phyloP scores from a whole-genome alignment of 2,797 vertebrate species.

The Apogon hyalosoma region DNA sequence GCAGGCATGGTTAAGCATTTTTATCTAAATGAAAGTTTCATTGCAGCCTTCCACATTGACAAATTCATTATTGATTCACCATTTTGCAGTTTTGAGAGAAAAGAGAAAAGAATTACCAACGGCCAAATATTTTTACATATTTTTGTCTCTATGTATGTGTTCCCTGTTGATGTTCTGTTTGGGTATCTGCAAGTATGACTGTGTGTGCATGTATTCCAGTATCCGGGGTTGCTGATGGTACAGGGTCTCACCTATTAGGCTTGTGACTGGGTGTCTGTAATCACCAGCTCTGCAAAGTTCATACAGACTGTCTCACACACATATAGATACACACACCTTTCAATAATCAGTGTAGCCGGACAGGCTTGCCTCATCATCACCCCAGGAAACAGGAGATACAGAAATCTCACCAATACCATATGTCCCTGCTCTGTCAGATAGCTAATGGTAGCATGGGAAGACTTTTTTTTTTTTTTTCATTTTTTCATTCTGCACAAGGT shows the following conservation, averaged over 20 bases:
- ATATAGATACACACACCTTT: conserved; percentile 22
- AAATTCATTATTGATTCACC: background rate
- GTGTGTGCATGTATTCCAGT: conserved; percentile 15
- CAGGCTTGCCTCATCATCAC: conserved; percentile 74
- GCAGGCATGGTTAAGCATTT: conserved; percentile 26
- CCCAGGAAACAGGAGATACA: conserved; percentile 62
- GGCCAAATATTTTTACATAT: background rate
- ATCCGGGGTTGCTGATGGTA: conserved; percentile 16
- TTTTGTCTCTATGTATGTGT: conserved; percentile 8
- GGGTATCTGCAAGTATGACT: background rate
- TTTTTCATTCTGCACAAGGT: conserved; percentile 46
- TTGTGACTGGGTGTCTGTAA: conserved; percentile 70
- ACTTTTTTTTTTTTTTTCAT: conserved; percentile 22
- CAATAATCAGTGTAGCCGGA: background rate
- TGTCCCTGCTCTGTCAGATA: conserved; percentile 48
- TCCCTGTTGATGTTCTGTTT: background rate
- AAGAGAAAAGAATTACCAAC: background rate
- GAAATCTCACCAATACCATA: conserved; percentile 58
- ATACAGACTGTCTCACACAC: conserved; percentile 57
- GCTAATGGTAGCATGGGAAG: conserved; percentile 45
- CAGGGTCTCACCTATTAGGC: conserved; percentile 53
- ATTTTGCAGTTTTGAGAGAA: conserved; percentile 3
- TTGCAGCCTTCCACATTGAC: background rate
- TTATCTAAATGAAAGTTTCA: conserved; percentile 18
- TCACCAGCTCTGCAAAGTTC: conserved; percentile 67